Conservation (phyloP, 2,797 vertebrate species). For the Rhynchonycteris naso region DNA sequence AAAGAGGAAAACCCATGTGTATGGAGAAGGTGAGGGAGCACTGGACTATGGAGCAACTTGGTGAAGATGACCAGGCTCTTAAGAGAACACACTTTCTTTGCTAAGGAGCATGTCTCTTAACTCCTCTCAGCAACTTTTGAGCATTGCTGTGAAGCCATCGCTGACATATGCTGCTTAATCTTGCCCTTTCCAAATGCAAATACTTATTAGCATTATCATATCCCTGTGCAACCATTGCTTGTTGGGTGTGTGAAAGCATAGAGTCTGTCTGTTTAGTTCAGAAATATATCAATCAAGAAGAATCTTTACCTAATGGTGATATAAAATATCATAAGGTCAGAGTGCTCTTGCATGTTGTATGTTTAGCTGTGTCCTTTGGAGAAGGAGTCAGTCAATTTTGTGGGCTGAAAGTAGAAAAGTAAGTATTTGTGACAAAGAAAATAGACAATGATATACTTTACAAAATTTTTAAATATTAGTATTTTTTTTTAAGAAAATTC, state of each 20-base stretch:
- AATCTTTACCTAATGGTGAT: not conserved
- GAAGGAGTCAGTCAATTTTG: not conserved
- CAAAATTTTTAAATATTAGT: not conserved
- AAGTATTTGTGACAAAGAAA: constrained; percentile 12
- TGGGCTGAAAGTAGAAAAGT: not conserved
- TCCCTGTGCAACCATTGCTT: not conserved
- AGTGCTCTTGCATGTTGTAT: rapidly evolving
- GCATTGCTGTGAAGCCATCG: not conserved
- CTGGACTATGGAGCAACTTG: not conserved
- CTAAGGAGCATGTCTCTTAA: not conserved
- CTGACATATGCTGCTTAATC: not conserved
- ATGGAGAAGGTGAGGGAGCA: not conserved
- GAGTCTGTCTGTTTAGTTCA: not conserved
- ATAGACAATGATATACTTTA: not conserved
- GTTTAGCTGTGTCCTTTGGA: not conserved
- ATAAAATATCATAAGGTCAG: not conserved
- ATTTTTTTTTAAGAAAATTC: not conserved
- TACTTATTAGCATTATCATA: not conserved
- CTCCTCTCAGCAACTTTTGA: not conserved
- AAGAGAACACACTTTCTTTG: not conserved
- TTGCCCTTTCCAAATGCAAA: not conserved
- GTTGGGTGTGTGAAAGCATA: not conserved
- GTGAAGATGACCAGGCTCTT: not conserved
- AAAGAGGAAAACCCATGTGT: not conserved
- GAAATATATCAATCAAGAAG: not conserved